Evolutionary conservation across 2,888 invertebrate genomes (phyloP), one percentile per base, ranked within the genome.

Genomic region (Sthenelais limicola): DNA sequence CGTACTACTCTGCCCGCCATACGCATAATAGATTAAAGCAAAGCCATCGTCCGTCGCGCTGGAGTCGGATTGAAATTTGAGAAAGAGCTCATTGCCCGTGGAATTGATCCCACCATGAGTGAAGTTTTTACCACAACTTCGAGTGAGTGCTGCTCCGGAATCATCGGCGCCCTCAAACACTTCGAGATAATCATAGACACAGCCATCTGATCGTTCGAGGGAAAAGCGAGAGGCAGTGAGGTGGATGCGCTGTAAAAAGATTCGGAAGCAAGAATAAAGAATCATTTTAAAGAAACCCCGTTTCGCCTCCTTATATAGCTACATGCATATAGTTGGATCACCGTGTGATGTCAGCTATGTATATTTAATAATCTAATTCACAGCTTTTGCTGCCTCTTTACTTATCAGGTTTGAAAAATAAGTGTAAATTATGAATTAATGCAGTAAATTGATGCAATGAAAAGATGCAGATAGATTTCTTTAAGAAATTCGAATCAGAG

Each of bases 31-130:
- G 32, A 7, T 32, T n/a, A 56, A 15, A 2, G n/a, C 32, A 33
- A 56, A 56, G 3, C 56, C 56, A 4, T n/a, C n/a, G 18, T 28
- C 33, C 5, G 30, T 12, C 3, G 33, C 30, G 18, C 32, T 33
- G 30, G 21, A 5, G 56, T 56, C 56, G 5, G 56, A 56, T n/a
- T 15, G 30, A 24, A 56, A 56, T 18, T 32, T 2, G 30, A 56
- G 30, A 33, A 21, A 56, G 32, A 56, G 2, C 2, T 18, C 7
- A n/a, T 32, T 32, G 5, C 56, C 18, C 2, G 56, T 30, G 30
- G 56, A 56, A 21, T 56, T 56, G 18, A 56, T 1, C 9, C 56
- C 56, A 18, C 18, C 56, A n/a, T 18, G 30, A 12, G 56, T 32
- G 56, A 56, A 56, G 3, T 15, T 33, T 5, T 9, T 32, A 4